Evolutionary conservation across 2,888 invertebrate genomes (phyloP).

Genomic region (Teleogryllus oceanicus): DNA sequence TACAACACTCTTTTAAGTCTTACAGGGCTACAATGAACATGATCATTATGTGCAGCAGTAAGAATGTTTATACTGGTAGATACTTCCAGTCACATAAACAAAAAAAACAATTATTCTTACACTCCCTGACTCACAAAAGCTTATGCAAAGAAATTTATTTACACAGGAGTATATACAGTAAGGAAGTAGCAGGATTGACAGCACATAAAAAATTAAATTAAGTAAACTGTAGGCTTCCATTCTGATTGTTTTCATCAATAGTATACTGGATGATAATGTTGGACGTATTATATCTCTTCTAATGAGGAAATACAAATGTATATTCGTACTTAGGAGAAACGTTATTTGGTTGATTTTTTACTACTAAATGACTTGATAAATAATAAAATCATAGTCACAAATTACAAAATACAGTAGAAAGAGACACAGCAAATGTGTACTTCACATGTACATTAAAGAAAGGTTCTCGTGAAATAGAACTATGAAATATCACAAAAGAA

Average conservation of each 20-base stretch:
- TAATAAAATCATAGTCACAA: not conserved
- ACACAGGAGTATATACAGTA: conserved; percentile 18
- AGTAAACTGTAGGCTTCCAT: not conserved
- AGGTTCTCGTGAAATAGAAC: not conserved
- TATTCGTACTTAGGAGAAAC: not conserved
- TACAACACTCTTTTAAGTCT: not conserved
- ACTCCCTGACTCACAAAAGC: not conserved
- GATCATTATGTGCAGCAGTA: not conserved
- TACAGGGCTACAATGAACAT: not conserved
- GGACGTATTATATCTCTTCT: not conserved
- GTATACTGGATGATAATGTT: conserved; percentile 10
- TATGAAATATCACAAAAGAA: not conserved
- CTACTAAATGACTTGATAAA: not conserved
- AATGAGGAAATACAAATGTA: conserved; percentile 11
- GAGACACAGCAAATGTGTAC: too few species aligned
- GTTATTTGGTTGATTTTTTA: not conserved
- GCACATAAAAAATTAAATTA: not conserved
- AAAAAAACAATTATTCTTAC: not conserved
- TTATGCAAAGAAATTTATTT: not conserved
- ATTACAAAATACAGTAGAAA: too few species aligned
- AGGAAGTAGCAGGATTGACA: not conserved
- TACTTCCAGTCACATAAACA: not conserved
- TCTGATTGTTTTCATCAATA: not conserved
- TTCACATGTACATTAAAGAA: not conserved
- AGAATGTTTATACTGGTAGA: not conserved